These are phyloP conservation scores for Pseudomugil gertrudae DNA, from an alignment of 2,797 vertebrate species.

Conservation along the genomic window DNA sequence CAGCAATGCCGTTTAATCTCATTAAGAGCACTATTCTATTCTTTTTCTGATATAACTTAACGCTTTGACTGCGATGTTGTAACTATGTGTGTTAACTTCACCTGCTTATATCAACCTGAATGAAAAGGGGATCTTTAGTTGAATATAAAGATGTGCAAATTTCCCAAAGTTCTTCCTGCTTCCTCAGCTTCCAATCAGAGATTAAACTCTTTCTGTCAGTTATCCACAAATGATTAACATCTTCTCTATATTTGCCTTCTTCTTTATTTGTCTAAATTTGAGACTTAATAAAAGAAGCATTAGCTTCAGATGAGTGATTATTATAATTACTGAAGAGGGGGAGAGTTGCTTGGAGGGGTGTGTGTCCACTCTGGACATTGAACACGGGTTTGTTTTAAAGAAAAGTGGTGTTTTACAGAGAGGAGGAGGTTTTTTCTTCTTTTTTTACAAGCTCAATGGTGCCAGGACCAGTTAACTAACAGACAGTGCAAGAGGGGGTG, in stretches of 20 bases:
- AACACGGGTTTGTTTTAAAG: slow-evolving; percentile 25
- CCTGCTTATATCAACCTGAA: not conserved
- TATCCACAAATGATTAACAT: slow-evolving; percentile 48
- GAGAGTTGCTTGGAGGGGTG: slow-evolving; percentile 7
- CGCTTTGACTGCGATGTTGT: not conserved
- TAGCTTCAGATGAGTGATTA: slow-evolving; percentile 78
- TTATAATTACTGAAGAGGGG: slow-evolving; percentile 73
- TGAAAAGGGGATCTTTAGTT: not conserved
- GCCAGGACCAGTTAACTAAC: slow-evolving; percentile 67
- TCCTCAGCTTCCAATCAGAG: slow-evolving; percentile 45
- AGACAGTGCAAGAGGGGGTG: slow-evolving; percentile 45
- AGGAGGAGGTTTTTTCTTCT: slow-evolving; percentile 1
- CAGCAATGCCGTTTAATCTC: not conserved
- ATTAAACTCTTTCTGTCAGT: slow-evolving; percentile 43
- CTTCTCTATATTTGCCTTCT: slow-evolving; percentile 30
- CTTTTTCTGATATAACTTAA: not conserved
- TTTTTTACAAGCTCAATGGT: slow-evolving; percentile 66
- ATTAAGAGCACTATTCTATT: not conserved
- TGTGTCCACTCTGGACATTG: slow-evolving; percentile 55
- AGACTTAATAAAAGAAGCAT: slow-evolving; percentile 78
- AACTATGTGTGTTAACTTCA: not conserved
- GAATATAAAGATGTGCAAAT: not conserved
- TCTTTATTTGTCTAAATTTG: slow-evolving; percentile 21
- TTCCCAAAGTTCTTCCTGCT: slow-evolving; percentile 14
- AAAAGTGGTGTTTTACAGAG: slow-evolving; percentile 31